A percentile compares a stretch with the other conserved stretches of the same genome.
Evolutionary conservation across 2,113 vertebrate genomes (phyloP).

Genomic region (Dolichallabes microphthalmus): DNA sequence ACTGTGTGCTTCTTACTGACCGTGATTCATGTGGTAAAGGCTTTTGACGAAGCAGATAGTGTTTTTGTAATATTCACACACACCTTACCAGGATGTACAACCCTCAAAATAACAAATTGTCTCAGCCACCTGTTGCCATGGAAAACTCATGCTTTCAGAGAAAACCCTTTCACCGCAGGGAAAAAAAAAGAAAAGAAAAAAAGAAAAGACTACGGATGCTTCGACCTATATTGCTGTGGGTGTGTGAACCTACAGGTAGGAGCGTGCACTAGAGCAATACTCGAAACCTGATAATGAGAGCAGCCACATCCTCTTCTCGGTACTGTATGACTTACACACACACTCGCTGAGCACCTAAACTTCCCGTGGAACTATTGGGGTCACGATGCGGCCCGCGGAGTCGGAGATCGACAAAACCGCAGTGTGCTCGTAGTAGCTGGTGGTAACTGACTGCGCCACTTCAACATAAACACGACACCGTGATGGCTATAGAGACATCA

Average conservation of each 20-base stretch:
- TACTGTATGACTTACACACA: slow-evolving; percentile 44
- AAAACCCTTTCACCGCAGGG: slow-evolving; percentile 39
- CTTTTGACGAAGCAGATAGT: slow-evolving; percentile 37
- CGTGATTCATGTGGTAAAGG: slow-evolving; percentile 44
- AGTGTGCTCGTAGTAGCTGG: slow-evolving; percentile 41
- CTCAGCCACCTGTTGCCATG: slow-evolving; percentile 49
- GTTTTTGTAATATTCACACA: slow-evolving; percentile 16
- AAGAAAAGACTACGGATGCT: background rate
- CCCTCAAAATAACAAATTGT: slow-evolving; percentile 38
- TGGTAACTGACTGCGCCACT: slow-evolving; percentile 14
- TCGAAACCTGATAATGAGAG: slow-evolving; percentile 33
- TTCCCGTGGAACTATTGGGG: slow-evolving; percentile 46
- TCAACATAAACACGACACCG: background rate
- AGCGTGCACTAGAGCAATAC: slow-evolving; percentile 52
- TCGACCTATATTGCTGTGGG: slow-evolving; percentile 28
- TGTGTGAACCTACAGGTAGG: slow-evolving; percentile 48
- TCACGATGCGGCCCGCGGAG: slow-evolving; percentile 48
- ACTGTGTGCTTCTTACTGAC: slow-evolving; percentile 19
- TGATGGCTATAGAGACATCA: background rate
- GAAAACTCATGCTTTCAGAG: slow-evolving; percentile 50
- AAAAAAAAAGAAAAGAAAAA: background rate
- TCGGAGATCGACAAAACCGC: slow-evolving; percentile 50
- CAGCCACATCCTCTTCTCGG: slow-evolving; percentile 51
- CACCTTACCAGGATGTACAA: slow-evolving; percentile 38
- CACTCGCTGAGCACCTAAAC: slow-evolving; percentile 33